Conservation (phyloP, 1,140 invertebrate species). For the Zaprionus africanus region DNA sequence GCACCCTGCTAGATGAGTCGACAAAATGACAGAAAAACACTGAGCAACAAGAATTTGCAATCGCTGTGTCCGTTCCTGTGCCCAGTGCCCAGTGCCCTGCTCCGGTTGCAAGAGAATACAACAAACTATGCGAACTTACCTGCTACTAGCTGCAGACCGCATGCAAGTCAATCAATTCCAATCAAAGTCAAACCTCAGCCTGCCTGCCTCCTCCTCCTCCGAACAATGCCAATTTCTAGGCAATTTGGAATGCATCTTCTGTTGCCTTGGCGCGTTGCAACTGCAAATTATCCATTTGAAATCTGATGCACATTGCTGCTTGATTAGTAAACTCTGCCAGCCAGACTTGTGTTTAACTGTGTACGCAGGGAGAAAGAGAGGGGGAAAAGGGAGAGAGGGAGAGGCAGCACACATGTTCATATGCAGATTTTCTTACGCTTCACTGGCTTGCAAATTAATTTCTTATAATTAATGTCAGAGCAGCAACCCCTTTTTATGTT, state of each 20-base stretch:
- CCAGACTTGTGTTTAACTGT: neutral
- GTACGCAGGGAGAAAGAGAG: neutral
- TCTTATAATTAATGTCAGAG: constrained; percentile 58
- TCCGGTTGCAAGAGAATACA: neutral
- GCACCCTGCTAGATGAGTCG: constrained; percentile 66
- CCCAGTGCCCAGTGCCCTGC: neutral
- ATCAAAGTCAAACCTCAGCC: constrained; percentile 19
- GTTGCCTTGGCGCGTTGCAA: neutral
- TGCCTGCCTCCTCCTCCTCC: too few species aligned
- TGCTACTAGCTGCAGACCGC: constrained; percentile 8
- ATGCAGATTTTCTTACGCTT: constrained; percentile 17
- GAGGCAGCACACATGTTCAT: neutral
- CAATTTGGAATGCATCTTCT: neutral
- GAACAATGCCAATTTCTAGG: constrained; percentile 4
- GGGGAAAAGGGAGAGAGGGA: neutral
- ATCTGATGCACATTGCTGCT: constrained; percentile 11
- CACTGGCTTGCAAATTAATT: constrained; percentile 47
- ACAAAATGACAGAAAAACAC: constrained; percentile 52
- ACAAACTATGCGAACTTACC: too few species aligned
- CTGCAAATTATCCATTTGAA: constrained; percentile 19
- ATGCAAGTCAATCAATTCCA: constrained; percentile 50
- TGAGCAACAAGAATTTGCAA: constrained; percentile 31
- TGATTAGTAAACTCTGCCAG: neutral
- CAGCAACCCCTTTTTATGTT: constrained; percentile 22
- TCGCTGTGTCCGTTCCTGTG: neutral